Evolutionary conservation across 2,797 vertebrate species (phyloP), one percentile per base, ranked within the genome.

Genomic region (Etheostoma nigrum): DNA sequence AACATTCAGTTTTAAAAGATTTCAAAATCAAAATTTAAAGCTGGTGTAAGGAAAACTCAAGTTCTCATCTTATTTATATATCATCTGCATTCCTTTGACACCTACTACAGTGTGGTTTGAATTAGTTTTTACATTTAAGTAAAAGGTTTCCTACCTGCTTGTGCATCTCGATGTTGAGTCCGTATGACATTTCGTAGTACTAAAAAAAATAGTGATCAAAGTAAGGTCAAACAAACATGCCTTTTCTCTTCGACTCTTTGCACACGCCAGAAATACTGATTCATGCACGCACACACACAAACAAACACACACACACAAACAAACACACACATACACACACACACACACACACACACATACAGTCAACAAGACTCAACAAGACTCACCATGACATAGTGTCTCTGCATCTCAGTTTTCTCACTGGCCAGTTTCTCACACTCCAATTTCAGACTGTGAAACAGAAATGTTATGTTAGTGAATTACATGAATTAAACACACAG

Each of bases 331-430:
- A 63, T 45, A 59, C 16, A 63, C 49, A 62, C 61, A 45, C 42
- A 48, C 53, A 8, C 44, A 58, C 44, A 52, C 7, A 60, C 36
- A 55, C n/a, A 58, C 52, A 55, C 19, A 59, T 48, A 68, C 54
- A 58, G 57, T 62, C 45, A 53, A 16, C 27, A 55, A 67, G 82
- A 91, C 97, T 62, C 45, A 53, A 16, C 27, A 55, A 67, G 82
- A 91, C 97, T 97, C 96, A 98, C 97, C 97, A 98, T 98, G 85
- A 98, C 97, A 95, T 98, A 98, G 95, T 98, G 97, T 85, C 97
- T 95, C 91, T 98, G 97, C 97, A 98, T 98, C 93, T 98, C 97
- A 0, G 97, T 98, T 94, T 98, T 98, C 94, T 98, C 97, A 87
- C 96, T 97, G 92, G 97, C 97, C 81, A 98, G 95, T 89, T 98